A percentile compares a stretch with the other conserved stretches of the same genome.
Evolutionary conservation across 1,140 invertebrate genomes (phyloP).

Genomic region (Tetramorium alpestre): DNA sequence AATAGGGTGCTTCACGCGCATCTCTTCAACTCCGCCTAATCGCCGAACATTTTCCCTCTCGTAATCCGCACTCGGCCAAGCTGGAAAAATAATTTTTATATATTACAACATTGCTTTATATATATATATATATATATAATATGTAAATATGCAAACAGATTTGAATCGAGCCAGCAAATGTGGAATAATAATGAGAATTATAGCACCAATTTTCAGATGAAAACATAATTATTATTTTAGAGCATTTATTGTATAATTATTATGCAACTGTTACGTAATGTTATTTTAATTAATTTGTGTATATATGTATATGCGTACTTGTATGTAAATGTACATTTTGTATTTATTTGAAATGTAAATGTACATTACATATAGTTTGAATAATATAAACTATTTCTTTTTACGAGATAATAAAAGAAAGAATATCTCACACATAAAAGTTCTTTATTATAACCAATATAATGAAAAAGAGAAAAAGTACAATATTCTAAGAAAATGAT

Average conservation of each 20-base stretch:
- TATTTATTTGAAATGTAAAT: background rate
- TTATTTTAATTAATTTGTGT: background rate
- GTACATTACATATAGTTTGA: background rate
- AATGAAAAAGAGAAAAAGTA: background rate
- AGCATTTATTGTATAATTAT: constrained; percentile 6
- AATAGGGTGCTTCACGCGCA: constrained; percentile 35
- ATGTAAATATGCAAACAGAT: background rate
- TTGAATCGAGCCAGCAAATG: background rate
- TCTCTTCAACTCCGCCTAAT: constrained; percentile 32
- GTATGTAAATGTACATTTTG: background rate
- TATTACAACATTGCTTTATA: background rate
- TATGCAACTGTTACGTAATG: background rate
- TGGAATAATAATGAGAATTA: background rate
- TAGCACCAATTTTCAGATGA: background rate
- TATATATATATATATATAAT: too few relatives aligned
- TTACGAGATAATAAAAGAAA: background rate
- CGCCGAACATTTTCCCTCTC: constrained; percentile 41
- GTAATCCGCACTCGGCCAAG: background rate
- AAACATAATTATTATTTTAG: constrained; percentile 32
- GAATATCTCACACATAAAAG: background rate
- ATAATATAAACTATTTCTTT: background rate
- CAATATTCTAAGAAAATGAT: background rate
- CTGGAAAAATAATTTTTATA: constrained; percentile 43
- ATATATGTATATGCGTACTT: background rate
- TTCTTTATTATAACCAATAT: background rate